Evolutionary conservation across 2,888 invertebrate genomes (phyloP).

Genomic region (Stramonita haemastoma): DNA sequence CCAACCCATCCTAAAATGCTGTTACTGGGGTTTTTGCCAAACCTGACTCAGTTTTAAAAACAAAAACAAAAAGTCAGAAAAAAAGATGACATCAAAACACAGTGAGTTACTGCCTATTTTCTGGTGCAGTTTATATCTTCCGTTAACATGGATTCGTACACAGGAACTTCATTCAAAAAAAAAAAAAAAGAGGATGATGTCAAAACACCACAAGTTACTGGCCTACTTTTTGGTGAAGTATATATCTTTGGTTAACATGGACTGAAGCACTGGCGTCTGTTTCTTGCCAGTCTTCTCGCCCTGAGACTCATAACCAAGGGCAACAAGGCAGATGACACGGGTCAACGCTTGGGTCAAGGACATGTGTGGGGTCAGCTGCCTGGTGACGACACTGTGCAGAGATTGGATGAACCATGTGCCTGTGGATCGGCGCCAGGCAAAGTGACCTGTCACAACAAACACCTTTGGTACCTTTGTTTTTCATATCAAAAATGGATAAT

Average conservation of each 20-base stretch:
- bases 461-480: too few species aligned
- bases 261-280: constrained; percentile 56
- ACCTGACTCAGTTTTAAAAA: too few species aligned
- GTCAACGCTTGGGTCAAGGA: constrained; percentile 53
- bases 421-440: constrained; percentile 58
- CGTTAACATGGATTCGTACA: too few species aligned
- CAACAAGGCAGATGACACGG: constrained; percentile 50
- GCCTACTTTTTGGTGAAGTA: constrained; percentile 45
- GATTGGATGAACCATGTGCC: constrained; percentile 61
- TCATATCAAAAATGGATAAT: too few species aligned
- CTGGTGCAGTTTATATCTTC: too few species aligned
- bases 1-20: too few species aligned
- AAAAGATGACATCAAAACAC: too few species aligned
- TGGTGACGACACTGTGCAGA: constrained; percentile 51
- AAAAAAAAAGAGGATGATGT: too few species aligned
- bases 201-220: background rate
- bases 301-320: constrained; percentile 52
- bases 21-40: too few species aligned
- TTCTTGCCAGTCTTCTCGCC: constrained; percentile 55
- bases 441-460: constrained; percentile 51
- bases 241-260: constrained; percentile 61
- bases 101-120: too few species aligned
- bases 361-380: constrained; percentile 41
- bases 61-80: too few species aligned
- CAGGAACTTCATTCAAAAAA: too few species aligned